Conservation (phyloP, 2,888 invertebrate genomes). For the Clistopyga incitator region DNA sequence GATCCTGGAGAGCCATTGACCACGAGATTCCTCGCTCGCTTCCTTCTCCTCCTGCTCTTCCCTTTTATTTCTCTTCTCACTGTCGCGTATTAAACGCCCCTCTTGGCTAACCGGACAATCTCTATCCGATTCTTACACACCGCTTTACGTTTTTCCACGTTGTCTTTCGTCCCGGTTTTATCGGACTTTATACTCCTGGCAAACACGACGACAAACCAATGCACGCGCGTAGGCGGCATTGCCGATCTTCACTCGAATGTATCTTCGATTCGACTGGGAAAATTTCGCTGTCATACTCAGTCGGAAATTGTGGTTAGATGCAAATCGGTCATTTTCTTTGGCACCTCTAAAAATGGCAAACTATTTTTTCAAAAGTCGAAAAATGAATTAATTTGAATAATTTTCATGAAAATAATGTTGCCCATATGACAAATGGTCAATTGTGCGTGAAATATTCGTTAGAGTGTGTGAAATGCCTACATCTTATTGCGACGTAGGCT, state of each 20-base stretch:
- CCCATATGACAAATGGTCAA: neutral
- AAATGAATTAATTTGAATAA: no score
- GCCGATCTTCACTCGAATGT: constrained; percentile 39
- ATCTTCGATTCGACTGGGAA: constrained; percentile 5
- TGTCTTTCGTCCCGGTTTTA: constrained; percentile 35
- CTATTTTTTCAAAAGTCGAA: no score
- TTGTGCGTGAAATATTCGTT: neutral
- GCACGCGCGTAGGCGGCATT: constrained; percentile 53
- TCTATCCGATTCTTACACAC: constrained; percentile 39
- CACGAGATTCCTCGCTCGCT: constrained; percentile 41
- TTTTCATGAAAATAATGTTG: neutral
- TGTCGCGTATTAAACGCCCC: constrained; percentile 16
- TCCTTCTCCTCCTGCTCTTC: constrained; percentile 6
- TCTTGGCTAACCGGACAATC: constrained; percentile 35
- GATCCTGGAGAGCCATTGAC: constrained; percentile 54
- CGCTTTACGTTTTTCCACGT: constrained; percentile 23
- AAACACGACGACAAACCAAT: constrained; percentile 29
- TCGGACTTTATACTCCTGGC: constrained; percentile 35
- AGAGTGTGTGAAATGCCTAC: neutral
- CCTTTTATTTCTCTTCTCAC: constrained; percentile 4
- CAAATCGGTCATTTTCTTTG: neutral
- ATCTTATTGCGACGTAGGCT: neutral
- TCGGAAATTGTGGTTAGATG: constrained; percentile 7
- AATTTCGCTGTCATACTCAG: constrained; percentile 4
- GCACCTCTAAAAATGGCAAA: no score